Conservation (phyloP, 2,113 vertebrate species). For the Platanista minor region DNA sequence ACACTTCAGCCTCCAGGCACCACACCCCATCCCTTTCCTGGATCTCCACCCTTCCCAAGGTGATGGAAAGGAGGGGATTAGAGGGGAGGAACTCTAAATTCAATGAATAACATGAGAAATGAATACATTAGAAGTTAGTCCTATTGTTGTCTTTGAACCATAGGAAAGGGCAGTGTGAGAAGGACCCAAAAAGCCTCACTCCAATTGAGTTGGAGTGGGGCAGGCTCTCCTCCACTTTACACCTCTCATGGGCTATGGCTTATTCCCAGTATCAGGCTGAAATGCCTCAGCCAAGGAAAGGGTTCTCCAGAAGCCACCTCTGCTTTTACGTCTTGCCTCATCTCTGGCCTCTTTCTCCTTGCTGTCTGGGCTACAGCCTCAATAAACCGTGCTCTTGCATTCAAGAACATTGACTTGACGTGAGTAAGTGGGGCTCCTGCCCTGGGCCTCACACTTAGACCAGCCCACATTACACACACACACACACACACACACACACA, state of each 20-base stretch:
- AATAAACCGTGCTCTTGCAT: not conserved
- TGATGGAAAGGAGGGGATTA: not conserved
- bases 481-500: not conserved
- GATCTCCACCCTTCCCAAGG: not conserved
- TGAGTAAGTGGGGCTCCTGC: not conserved
- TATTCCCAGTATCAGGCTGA: not conserved
- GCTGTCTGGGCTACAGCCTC: not conserved
- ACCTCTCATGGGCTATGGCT: not conserved
- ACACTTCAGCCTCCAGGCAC: not conserved
- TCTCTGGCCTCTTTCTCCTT: not conserved
- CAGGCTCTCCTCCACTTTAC: not conserved
- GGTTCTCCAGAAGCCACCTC: not conserved
- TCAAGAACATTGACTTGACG: not conserved
- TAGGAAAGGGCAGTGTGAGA: not conserved
- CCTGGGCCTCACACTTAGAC: too few species aligned
- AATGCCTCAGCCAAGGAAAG: not conserved
- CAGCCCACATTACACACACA: not conserved
- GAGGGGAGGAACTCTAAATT: not conserved
- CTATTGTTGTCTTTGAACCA: not conserved
- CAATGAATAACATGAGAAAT: not conserved
- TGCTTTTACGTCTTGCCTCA: not conserved
- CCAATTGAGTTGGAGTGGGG: too few species aligned
- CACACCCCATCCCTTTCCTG: slow-evolving; percentile 13
- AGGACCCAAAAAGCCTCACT: not conserved
- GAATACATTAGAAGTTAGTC: not conserved